Percentiles rank a stretch among this genome's conserved stretches.
Evolutionary conservation across 2,797 vertebrate species (phyloP).

Genomic region (Danio choprae): DNA sequence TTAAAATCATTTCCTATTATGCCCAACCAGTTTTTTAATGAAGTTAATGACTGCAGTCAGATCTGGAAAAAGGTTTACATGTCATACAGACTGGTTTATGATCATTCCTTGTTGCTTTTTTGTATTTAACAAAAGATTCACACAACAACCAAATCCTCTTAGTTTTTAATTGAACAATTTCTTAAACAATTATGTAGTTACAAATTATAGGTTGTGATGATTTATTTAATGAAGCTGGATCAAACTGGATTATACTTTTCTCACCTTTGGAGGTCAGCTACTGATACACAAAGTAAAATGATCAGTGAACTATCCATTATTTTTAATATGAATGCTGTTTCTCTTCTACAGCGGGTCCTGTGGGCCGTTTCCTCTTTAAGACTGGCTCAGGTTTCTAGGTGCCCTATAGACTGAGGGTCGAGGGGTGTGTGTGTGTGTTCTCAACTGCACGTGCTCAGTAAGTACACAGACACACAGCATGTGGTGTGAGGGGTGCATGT

Average conservation of each 20-base stretch:
- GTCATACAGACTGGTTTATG: not conserved
- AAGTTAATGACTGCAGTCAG: not conserved
- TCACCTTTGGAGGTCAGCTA: not conserved
- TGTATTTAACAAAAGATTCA: no score
- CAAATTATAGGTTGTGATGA: not conserved
- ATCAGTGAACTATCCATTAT: not conserved
- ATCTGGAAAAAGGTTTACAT: not conserved
- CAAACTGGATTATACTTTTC: not conserved
- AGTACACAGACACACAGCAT: slow-evolving; percentile 20
- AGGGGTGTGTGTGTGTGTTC: slow-evolving; percentile 10
- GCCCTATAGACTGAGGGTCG: slow-evolving; percentile 9
- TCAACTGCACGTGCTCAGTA: slow-evolving; percentile 13
- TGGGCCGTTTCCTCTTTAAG: slow-evolving; percentile 12
- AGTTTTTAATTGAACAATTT: not conserved
- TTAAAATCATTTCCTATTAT: not conserved
- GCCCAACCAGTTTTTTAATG: not conserved
- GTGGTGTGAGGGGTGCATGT: not conserved
- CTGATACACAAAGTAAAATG: not conserved
- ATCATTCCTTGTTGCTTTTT: not conserved
- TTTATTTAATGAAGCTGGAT: not conserved
- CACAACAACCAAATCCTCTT: no score
- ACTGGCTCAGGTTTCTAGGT: not conserved
- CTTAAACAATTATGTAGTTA: not conserved
- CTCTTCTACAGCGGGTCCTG: slow-evolving; percentile 57
- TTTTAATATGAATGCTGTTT: slow-evolving; percentile 23